Evolutionary conservation across 2,797 vertebrate genomes (phyloP).

Genomic region (Gymnoscopelus microlampas): DNA sequence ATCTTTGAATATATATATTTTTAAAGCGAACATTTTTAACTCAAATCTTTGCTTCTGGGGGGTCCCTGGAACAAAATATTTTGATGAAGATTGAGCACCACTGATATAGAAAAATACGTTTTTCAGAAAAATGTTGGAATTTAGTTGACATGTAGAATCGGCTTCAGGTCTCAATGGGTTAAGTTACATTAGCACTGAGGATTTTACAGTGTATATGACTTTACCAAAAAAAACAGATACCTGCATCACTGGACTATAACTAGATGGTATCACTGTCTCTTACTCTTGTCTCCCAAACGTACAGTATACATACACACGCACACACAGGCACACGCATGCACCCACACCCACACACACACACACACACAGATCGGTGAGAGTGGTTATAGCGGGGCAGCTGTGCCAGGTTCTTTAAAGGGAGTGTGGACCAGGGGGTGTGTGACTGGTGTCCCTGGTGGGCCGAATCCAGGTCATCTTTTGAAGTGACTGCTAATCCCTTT

Average conservation of each 20-base stretch:
- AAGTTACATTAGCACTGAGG: no score
- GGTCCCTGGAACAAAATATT: no score
- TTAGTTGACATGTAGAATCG: no score
- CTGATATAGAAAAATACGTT: no score
- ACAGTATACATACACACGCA: slow-evolving; percentile 51
- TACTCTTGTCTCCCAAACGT: slow-evolving; percentile 24
- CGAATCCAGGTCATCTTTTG: slow-evolving; percentile 89
- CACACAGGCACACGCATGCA: slow-evolving; percentile 58
- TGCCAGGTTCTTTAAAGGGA: slow-evolving; percentile 85
- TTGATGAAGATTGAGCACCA: no score
- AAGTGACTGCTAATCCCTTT: slow-evolving; percentile 88
- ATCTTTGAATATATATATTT: no score
- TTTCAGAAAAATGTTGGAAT: no score
- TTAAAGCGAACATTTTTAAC: no score
- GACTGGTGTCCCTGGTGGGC: slow-evolving; percentile 87
- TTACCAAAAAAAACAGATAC: background rate
- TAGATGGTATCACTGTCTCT: slow-evolving; percentile 60
- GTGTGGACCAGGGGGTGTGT: slow-evolving; percentile 82
- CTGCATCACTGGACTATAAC: slow-evolving; percentile 40
- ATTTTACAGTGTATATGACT: background rate
- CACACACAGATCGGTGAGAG: slow-evolving; percentile 61
- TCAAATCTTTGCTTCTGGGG: no score
- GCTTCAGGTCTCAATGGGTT: no score
- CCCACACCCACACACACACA: slow-evolving; percentile 43
- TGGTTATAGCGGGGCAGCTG: slow-evolving; percentile 79